Evolutionary conservation across 2,113 vertebrate species (phyloP).

Genomic region (Osmerus eperlanus): DNA sequence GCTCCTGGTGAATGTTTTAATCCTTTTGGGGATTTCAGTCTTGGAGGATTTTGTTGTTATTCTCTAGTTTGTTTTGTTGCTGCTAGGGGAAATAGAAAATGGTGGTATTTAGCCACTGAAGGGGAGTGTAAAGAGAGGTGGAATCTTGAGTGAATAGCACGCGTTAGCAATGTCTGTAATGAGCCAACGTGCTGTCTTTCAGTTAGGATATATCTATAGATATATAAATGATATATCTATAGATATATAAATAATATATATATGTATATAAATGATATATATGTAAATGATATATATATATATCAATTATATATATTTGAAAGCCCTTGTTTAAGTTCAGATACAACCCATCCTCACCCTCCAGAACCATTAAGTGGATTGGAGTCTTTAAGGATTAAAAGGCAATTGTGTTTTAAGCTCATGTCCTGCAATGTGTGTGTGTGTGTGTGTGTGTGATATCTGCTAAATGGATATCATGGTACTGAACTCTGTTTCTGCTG

Average conservation of each 20-base stretch:
- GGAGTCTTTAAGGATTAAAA: background rate
- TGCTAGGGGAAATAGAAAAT: background rate
- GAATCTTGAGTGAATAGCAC: no score
- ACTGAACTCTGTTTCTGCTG: no score
- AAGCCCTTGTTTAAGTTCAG: no score
- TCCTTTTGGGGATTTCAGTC: constrained; percentile 15
- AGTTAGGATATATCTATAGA: no score
- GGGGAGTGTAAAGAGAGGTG: no score
- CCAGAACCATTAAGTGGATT: background rate
- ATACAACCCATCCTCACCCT: background rate
- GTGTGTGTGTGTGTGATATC: background rate
- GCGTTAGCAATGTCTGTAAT: no score
- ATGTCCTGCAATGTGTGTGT: background rate
- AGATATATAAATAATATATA: no score
- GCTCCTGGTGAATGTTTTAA: constrained; percentile 6
- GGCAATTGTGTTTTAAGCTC: background rate
- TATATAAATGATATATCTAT: no score
- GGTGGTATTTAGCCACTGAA: background rate
- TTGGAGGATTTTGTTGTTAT: constrained; percentile 4
- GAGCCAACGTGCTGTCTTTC: no score
- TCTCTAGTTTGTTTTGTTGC: constrained; percentile 3
- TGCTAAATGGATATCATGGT: background rate
- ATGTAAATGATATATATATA: no score
- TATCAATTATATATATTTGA: no score
- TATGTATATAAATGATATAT: no score